These are phyloP conservation scores for Leptodactylus fuscus DNA, from an alignment of 2,113 vertebrate genomes.

Conservation along the genomic window DNA sequence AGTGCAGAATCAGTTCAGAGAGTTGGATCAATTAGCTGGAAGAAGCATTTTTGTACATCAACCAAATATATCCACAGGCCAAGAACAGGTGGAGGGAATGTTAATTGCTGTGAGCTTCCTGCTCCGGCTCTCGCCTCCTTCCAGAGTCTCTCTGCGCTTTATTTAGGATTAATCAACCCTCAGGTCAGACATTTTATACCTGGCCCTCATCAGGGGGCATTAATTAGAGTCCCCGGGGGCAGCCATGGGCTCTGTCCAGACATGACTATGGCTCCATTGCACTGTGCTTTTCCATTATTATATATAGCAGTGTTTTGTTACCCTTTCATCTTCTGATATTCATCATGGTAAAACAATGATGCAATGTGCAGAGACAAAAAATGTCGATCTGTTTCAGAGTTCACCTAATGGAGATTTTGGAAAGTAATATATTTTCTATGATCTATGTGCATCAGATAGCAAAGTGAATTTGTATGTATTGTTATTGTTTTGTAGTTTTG, in stretches of 20 bases:
- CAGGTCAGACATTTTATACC: background rate
- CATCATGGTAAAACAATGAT: background rate
- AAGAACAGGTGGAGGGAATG: constrained; percentile 46
- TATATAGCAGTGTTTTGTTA: too few species aligned
- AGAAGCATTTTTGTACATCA: constrained; percentile 11
- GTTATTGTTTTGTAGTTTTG: too few species aligned
- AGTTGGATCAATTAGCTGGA: constrained; percentile 10
- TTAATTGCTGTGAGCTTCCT: constrained; percentile 19
- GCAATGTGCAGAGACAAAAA: background rate
- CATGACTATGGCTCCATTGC: background rate
- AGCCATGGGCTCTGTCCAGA: background rate
- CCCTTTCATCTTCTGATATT: background rate
- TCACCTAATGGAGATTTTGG: too few species aligned
- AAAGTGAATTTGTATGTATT: too few species aligned
- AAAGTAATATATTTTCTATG: too few species aligned
- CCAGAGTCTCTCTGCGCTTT: background rate
- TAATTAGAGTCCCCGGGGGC: background rate
- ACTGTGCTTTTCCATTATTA: background rate
- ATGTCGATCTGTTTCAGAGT: background rate
- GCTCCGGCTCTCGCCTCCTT: background rate
- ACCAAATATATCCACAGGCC: background rate
- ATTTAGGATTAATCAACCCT: constrained; percentile 15
- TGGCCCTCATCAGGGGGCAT: background rate
- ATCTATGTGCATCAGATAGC: too few species aligned
- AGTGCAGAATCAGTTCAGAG: background rate